These are phyloP conservation scores for Pelecanoides urinatrix DNA, from an alignment of 2,113 vertebrate species.

Conservation along the genomic window DNA sequence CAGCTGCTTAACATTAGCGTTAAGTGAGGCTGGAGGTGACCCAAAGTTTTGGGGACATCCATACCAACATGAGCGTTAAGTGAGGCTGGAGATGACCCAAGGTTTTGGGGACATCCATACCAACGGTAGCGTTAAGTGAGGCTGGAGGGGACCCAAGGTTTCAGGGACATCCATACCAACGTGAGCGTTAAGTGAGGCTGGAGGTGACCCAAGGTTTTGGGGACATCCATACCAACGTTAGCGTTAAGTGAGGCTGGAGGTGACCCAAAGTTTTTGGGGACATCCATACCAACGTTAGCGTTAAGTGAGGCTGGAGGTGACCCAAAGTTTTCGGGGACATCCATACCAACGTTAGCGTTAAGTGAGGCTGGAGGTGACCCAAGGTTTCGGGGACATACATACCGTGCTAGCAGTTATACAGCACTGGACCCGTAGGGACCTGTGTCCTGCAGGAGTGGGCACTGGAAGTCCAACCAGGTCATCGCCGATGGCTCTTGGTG, in stretches of 20 bases:
- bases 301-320: not conserved
- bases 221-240: not conserved
- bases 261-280: not conserved
- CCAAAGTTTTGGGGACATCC: not conserved
- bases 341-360: not conserved
- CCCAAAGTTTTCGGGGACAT: not conserved
- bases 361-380: not conserved
- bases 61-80: not conserved
- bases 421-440: accelerated
- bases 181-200: accelerated
- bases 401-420: not conserved
- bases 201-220: not conserved
- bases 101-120: not conserved
- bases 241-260: not conserved
- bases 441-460: not conserved
- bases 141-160: not conserved
- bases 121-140: not conserved
- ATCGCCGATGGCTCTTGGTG: accelerated
- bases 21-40: not conserved
- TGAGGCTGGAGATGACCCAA: not conserved
- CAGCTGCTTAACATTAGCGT: not conserved
- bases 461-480: not conserved
- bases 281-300: not conserved
- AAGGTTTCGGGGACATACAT: not conserved
- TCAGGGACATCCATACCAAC: not conserved